Conservation (phyloP, 2,888 invertebrate genomes). For the Erebia palarica region DNA sequence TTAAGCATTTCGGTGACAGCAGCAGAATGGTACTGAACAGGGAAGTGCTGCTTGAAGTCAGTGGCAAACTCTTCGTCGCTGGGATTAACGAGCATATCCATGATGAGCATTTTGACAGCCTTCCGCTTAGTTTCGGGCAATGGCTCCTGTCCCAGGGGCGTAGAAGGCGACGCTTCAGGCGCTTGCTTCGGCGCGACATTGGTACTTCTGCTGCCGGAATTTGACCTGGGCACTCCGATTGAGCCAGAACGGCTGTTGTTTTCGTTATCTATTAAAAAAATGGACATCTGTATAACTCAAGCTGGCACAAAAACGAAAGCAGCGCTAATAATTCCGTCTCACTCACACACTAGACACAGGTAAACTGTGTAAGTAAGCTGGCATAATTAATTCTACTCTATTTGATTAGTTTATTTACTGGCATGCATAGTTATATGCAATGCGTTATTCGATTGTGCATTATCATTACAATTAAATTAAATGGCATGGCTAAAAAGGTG, state of each 20-base stretch:
- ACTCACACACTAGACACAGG: too few relatives aligned
- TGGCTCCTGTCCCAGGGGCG: slow-evolving; percentile 57
- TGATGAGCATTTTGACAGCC: slow-evolving; percentile 61
- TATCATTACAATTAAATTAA: too few relatives aligned
- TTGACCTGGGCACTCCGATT: slow-evolving; percentile 58
- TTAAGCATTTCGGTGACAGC: slow-evolving; percentile 66
- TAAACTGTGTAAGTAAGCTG: too few relatives aligned
- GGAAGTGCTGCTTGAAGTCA: slow-evolving; percentile 60
- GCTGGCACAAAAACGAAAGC: too few relatives aligned
- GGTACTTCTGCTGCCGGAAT: slow-evolving; percentile 57
- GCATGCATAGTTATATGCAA: too few relatives aligned
- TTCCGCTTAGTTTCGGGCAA: slow-evolving; percentile 61
- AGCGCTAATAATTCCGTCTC: too few relatives aligned
- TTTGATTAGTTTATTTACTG: too few relatives aligned
- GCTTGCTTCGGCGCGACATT: slow-evolving; percentile 47
- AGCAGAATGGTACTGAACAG: slow-evolving; percentile 63
- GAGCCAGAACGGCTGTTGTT: slow-evolving; percentile 63
- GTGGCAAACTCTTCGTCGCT: slow-evolving; percentile 61
- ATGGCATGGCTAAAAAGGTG: too few relatives aligned
- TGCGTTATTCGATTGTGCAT: too few relatives aligned
- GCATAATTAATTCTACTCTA: too few relatives aligned
- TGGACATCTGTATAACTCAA: background rate
- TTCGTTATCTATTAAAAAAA: slow-evolving; percentile 45
- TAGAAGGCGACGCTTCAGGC: slow-evolving; percentile 35
- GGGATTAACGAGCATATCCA: slow-evolving; percentile 58